Percentiles rank a stretch among this genome's conserved stretches.
These are phyloP conservation scores for Anoplius nigerrimus DNA, from an alignment of 2,888 invertebrate species.

Conservation along the genomic window DNA sequence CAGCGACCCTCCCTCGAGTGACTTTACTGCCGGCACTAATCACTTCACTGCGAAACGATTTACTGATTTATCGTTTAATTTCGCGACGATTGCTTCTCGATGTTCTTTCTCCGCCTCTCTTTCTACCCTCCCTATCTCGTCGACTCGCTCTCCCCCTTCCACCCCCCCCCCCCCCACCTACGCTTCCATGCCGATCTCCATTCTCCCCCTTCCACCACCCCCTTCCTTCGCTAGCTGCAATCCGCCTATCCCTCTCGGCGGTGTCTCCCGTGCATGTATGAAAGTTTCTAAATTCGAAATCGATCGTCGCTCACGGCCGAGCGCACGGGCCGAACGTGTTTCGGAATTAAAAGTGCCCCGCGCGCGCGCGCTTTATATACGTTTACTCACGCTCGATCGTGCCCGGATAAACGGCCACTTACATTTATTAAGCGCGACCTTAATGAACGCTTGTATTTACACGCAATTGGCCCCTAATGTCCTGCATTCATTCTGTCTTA, in stretches of 20 bases:
- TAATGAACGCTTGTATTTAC: too few relatives aligned
- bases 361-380: too few relatives aligned
- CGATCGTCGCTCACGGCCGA: neutral
- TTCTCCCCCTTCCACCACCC: neutral
- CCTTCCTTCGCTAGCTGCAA: too few relatives aligned
- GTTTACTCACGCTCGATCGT: too few relatives aligned
- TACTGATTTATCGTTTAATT: conserved; percentile 59
- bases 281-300: neutral
- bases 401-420: too few relatives aligned
- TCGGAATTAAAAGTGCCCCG: neutral
- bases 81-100: conserved; percentile 51
- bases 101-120: conserved; percentile 10
- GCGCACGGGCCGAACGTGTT: neutral
- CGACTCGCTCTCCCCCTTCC: neutral
- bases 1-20: conserved; percentile 18
- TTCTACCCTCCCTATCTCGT: neutral
- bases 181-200: neutral
- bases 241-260: too few relatives aligned
- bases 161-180: neutral
- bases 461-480: too few relatives aligned
- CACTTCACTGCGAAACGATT: conserved; percentile 56
- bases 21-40: conserved; percentile 56
- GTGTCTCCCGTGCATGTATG: neutral
- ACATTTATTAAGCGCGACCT: too few relatives aligned
- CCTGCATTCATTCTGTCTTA: too few relatives aligned